Evolutionary conservation across 92 coral and sea anemone genomes (phyloP).

Genomic region (Epizoanthus illoricatus): DNA sequence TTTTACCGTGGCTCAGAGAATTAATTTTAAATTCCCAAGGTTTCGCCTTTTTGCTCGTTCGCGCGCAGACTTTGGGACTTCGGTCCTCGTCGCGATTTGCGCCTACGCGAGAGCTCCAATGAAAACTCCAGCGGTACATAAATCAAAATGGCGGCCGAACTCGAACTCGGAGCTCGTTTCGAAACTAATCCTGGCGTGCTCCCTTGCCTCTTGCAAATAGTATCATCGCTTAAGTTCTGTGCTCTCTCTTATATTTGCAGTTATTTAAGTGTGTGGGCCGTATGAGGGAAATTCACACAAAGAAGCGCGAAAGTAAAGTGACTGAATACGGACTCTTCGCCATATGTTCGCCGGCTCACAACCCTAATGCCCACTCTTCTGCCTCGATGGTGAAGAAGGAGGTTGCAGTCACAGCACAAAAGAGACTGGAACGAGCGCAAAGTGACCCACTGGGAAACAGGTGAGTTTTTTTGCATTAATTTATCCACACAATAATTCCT

Average conservation of each 20-base stretch:
- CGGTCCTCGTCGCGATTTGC: too few species aligned
- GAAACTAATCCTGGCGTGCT: too few species aligned
- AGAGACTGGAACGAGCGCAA: constrained; percentile 76
- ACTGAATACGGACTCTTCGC: constrained; percentile 96
- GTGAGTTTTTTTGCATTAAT: constrained; percentile 27
- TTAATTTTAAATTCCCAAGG: too few species aligned
- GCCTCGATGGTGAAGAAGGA: constrained; percentile 82
- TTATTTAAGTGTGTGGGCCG: constrained; percentile 89
- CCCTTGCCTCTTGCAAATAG: neutral
- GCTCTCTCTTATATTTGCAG: constrained; percentile 40
- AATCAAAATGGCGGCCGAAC: too few species aligned
- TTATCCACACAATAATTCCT: too few species aligned
- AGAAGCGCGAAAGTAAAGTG: constrained; percentile 86
- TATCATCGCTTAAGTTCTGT: neutral
- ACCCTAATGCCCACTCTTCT: constrained; percentile 64
- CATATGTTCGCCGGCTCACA: constrained; percentile 91
- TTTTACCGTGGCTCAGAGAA: too few species aligned
- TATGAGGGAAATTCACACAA: constrained; percentile 89
- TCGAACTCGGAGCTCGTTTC: too few species aligned
- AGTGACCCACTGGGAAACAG: constrained; percentile 83
- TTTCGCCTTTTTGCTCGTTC: too few species aligned
- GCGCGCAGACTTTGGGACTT: too few species aligned
- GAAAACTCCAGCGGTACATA: too few species aligned
- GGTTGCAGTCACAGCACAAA: constrained; percentile 91
- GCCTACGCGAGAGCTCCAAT: too few species aligned